Percentiles rank a stretch among this genome's conserved stretches.
Conservation (phyloP, 2,797 vertebrate genomes). For the Carapus acus region DNA sequence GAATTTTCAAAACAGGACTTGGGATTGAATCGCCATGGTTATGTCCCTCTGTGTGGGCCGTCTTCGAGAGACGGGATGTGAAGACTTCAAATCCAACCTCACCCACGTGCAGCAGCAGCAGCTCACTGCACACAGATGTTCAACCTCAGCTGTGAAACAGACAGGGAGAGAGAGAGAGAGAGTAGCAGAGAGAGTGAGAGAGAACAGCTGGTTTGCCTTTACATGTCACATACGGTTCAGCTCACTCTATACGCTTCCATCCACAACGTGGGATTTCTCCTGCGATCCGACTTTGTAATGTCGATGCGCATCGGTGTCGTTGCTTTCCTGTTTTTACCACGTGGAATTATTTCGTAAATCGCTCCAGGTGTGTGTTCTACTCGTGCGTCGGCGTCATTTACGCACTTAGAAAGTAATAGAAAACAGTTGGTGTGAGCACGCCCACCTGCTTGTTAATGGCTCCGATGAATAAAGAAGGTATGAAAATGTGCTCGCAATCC, state of each 20-base stretch:
- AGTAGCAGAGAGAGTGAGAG: slow-evolving; percentile 34
- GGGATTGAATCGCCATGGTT: too few species aligned
- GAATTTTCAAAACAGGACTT: too few species aligned
- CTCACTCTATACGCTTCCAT: slow-evolving; percentile 26
- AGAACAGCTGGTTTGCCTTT: slow-evolving; percentile 39
- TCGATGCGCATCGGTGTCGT: slow-evolving; percentile 24
- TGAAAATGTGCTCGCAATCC: slow-evolving; percentile 43
- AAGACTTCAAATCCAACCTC: too few species aligned
- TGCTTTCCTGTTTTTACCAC: slow-evolving; percentile 11
- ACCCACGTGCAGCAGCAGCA: too few species aligned
- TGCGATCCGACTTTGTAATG: slow-evolving; percentile 25
- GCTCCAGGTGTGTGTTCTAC: too few species aligned
- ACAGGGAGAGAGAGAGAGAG: slow-evolving; percentile 11
- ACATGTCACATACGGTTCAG: slow-evolving; percentile 31
- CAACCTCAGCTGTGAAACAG: too few species aligned
- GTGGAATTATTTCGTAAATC: too few species aligned
- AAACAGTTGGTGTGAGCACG: slow-evolving; percentile 45
- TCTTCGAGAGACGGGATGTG: too few species aligned
- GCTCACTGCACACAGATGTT: too few species aligned
- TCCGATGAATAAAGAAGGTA: slow-evolving; percentile 55
- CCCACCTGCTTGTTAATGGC: slow-evolving; percentile 63
- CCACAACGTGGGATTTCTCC: slow-evolving; percentile 25
- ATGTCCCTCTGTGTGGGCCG: too few species aligned
- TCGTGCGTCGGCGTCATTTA: too few species aligned
- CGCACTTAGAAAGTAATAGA: too few species aligned